Evolutionary conservation across 2,113 vertebrate species (phyloP).

Genomic region (Oceanites oceanicus): DNA sequence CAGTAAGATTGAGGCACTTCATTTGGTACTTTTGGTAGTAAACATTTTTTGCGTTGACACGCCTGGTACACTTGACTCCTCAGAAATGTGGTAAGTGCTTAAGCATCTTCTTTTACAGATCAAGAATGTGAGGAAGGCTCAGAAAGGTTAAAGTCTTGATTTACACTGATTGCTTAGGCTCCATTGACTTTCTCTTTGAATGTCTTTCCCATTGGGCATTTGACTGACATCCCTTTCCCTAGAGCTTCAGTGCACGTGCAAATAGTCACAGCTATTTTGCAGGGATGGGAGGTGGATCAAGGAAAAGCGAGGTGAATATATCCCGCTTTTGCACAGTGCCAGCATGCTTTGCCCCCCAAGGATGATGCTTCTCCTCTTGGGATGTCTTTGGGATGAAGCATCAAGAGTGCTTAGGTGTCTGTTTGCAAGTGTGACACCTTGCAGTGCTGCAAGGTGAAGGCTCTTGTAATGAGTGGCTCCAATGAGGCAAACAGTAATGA

Average conservation of each 20-base stretch:
- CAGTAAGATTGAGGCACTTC: not conserved
- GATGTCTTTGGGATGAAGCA: not conserved
- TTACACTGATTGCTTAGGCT: slow-evolving; percentile 18
- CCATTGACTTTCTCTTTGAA: not conserved
- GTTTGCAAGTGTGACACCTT: not conserved
- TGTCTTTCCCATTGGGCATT: not conserved
- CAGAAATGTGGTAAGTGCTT: not conserved
- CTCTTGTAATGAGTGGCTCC: not conserved
- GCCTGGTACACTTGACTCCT: not conserved
- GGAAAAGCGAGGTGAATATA: not conserved
- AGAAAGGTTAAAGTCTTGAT: slow-evolving; percentile 41
- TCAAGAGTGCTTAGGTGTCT: not conserved
- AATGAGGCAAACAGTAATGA: not conserved
- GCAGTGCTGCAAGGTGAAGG: not conserved
- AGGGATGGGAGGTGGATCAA: not conserved
- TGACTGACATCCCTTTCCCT: not conserved
- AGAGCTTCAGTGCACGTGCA: not conserved
- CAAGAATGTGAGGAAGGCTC: not conserved
- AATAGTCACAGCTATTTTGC: not conserved
- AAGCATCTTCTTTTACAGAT: slow-evolving; percentile 1
- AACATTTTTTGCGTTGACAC: not conserved
- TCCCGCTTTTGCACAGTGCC: not conserved
- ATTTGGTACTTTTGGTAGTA: not conserved
- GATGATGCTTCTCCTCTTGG: not conserved
- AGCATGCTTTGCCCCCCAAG: not conserved